These are phyloP conservation scores for Cecropterus lyciades DNA, from an alignment of 1,140 invertebrate species.

Conservation along the genomic window DNA sequence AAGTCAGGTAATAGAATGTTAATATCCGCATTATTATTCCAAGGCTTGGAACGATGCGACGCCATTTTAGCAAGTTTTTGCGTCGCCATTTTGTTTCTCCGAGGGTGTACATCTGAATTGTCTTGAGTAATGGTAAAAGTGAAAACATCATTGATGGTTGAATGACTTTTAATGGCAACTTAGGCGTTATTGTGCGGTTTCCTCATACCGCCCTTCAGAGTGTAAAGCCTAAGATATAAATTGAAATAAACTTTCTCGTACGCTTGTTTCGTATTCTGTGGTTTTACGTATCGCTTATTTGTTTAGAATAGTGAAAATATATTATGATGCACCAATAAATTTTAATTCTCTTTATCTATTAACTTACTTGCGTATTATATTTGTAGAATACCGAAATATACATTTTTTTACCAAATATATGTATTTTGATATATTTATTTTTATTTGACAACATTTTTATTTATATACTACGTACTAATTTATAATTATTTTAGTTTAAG, in stretches of 20 bases:
- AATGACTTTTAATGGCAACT: constrained; percentile 30
- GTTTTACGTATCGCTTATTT: no score
- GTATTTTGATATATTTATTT: no score
- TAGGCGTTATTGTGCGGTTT: constrained; percentile 5
- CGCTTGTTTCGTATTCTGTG: background rate
- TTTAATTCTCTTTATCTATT: no score
- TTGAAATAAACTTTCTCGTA: background rate
- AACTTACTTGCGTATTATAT: no score
- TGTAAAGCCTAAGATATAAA: background rate
- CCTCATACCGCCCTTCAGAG: background rate
- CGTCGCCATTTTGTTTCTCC: constrained; percentile 61
- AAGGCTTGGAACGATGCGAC: constrained; percentile 41
- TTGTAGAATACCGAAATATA: no score
- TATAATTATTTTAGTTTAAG: no score
- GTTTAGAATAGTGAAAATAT: no score
- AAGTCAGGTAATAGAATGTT: constrained; percentile 44
- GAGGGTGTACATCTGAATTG: constrained; percentile 54
- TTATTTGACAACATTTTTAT: no score
- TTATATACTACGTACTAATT: no score
- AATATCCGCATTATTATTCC: constrained; percentile 56
- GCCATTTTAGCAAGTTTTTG: constrained; percentile 58
- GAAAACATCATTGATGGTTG: constrained; percentile 52
- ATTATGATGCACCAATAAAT: no score
- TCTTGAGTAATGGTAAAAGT: constrained; percentile 70
- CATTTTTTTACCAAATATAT: no score